phyloP scores from a whole-genome alignment of 2,113 vertebrate genomes.

The Melanostigma gelatinosum region DNA sequence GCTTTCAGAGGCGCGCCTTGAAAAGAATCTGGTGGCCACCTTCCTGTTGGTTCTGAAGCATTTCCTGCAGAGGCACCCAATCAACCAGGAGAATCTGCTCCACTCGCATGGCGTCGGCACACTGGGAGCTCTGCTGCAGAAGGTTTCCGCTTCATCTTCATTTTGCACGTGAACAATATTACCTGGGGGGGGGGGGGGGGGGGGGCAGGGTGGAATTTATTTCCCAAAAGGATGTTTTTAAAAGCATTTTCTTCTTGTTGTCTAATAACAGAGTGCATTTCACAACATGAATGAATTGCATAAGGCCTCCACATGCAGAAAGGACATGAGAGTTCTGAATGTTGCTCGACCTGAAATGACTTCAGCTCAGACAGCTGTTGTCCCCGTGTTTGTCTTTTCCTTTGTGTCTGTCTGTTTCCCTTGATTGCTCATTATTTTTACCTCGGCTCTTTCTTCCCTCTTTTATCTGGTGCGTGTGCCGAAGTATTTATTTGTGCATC shows the following conservation, averaged over 20 bases:
- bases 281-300: not conserved
- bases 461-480: constrained; percentile 4
- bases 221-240: not conserved
- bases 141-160: constrained; percentile 77
- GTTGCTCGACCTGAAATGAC: not conserved
- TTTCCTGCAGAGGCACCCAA: constrained; percentile 92
- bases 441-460: not conserved
- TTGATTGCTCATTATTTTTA: constrained; percentile 7
- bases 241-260: not conserved
- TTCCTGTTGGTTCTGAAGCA: constrained; percentile 95
- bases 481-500: constrained; percentile 37
- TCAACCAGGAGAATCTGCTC: constrained; percentile 95
- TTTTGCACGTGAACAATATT: not conserved
- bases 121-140: constrained; percentile 92
- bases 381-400: not conserved
- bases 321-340: constrained; percentile 6
- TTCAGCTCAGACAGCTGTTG: constrained; percentile 13
- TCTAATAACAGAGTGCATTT: not conserved
- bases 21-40: constrained; percentile 94
- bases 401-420: constrained; percentile 7
- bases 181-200: no score
- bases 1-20: constrained; percentile 90
- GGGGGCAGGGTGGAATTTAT: not conserved
- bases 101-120: constrained; percentile 89
- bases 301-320: not conserved